These are phyloP conservation scores for Dione juno DNA, from an alignment of 2,888 invertebrate genomes.

Conservation along the genomic window DNA sequence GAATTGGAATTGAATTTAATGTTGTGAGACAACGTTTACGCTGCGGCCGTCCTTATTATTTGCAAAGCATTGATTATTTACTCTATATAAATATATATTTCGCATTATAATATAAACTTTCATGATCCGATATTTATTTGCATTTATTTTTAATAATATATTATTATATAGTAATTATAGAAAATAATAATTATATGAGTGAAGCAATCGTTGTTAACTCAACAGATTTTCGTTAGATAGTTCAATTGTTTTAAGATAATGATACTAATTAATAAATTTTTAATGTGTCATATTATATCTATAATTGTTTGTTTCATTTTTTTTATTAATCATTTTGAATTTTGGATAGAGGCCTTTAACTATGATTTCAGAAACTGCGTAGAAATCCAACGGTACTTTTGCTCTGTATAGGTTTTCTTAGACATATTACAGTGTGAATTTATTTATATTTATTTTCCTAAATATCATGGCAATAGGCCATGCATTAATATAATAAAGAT, in stretches of 20 bases:
- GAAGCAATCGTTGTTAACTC: not conserved
- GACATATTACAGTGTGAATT: not conserved
- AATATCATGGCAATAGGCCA: not conserved
- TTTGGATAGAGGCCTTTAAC: too few relatives aligned
- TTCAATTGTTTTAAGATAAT: not conserved
- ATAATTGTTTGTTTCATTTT: not conserved
- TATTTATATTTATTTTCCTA: not conserved
- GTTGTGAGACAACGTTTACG: slow-evolving; percentile 25
- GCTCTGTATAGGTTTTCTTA: not conserved
- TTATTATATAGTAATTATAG: not conserved
- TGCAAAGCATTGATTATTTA: slow-evolving; percentile 21
- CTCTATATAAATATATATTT: not conserved
- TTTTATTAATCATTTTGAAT: too few relatives aligned
- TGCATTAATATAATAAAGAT: not conserved
- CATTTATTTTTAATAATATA: slow-evolving; percentile 9
- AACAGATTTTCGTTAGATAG: not conserved
- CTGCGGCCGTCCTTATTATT: slow-evolving; percentile 30
- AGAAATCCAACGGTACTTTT: not conserved
- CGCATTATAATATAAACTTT: not conserved
- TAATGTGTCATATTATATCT: not conserved
- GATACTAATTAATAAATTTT: not conserved
- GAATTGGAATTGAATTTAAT: slow-evolving; percentile 31
- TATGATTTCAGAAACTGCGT: not conserved
- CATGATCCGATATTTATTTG: not conserved
- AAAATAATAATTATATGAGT: not conserved